phyloP scores from a whole-genome alignment of 2,888 invertebrate genomes.

The Drosophila flavopinicola region DNA sequence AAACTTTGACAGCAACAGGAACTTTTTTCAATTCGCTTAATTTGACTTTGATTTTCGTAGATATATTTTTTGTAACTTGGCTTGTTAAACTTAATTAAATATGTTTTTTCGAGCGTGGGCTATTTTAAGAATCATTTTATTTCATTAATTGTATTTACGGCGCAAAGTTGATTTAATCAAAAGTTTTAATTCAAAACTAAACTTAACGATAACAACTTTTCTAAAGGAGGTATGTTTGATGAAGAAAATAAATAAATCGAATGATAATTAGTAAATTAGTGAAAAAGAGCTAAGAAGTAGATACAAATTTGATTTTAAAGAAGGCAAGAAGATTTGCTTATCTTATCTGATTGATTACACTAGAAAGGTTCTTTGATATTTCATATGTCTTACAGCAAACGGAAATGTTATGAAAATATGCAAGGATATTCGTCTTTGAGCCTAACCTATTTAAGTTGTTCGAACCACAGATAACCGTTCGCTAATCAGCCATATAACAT shows the following conservation, averaged over 20 bases:
- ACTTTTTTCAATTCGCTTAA: slow-evolving; percentile 45
- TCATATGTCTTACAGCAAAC: not conserved
- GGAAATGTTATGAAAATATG: not conserved
- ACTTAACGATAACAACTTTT: too few relatives aligned
- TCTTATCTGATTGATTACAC: too few relatives aligned
- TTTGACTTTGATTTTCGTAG: slow-evolving; percentile 38
- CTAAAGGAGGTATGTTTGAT: too few relatives aligned
- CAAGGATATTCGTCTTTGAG: not conserved
- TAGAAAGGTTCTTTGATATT: too few relatives aligned
- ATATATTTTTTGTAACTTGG: slow-evolving; percentile 9
- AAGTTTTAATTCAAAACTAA: not conserved
- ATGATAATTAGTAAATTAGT: too few relatives aligned
- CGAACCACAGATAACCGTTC: not conserved
- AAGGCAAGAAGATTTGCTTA: too few relatives aligned
- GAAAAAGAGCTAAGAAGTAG: too few relatives aligned
- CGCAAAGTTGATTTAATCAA: not conserved
- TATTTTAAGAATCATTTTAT: not conserved
- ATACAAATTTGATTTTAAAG: too few relatives aligned
- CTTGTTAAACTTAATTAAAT: slow-evolving; percentile 57
- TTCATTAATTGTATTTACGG: not conserved
- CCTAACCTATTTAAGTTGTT: not conserved
- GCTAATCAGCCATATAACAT: slow-evolving; percentile 25
- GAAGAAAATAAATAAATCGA: too few relatives aligned
- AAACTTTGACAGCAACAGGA: slow-evolving; percentile 51
- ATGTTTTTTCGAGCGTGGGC: slow-evolving; percentile 12